These are phyloP conservation scores for Catharus minimus DNA, from an alignment of 2,113 vertebrate species.

Conservation along the genomic window DNA sequence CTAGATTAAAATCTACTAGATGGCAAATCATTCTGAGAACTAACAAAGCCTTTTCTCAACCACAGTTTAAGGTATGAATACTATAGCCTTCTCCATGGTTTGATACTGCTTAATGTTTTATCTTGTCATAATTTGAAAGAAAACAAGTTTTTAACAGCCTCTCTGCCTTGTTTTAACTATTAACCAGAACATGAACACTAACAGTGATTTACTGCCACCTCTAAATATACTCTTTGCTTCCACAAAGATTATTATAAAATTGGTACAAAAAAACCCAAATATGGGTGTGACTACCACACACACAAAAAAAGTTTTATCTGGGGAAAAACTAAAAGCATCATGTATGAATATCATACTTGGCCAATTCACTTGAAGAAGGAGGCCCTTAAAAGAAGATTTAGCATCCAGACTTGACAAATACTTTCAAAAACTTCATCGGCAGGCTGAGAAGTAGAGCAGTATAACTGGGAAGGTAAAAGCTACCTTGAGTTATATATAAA, in stretches of 20 bases:
- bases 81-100: not conserved
- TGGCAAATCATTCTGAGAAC: not conserved
- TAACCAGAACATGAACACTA: not conserved
- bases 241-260: not conserved
- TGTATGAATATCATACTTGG: not conserved
- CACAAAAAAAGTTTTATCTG: not conserved
- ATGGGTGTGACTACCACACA: not conserved
- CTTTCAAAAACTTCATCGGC: not conserved
- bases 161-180: not conserved
- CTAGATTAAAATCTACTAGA: not conserved
- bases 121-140: not conserved
- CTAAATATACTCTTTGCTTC: not conserved
- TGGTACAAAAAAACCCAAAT: not conserved
- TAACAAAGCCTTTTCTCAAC: not conserved
- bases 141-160: not conserved
- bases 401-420: not conserved
- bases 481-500: not conserved
- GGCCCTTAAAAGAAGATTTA: not conserved
- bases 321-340: not conserved
- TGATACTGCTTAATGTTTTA: not conserved
- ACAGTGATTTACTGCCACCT: not conserved
- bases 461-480: not conserved
- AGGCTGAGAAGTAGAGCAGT: not conserved
- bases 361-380: not conserved
- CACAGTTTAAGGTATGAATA: not conserved